phyloP scores from a whole-genome alignment of 2,797 vertebrate species.

The Phoxinus dragarum region DNA sequence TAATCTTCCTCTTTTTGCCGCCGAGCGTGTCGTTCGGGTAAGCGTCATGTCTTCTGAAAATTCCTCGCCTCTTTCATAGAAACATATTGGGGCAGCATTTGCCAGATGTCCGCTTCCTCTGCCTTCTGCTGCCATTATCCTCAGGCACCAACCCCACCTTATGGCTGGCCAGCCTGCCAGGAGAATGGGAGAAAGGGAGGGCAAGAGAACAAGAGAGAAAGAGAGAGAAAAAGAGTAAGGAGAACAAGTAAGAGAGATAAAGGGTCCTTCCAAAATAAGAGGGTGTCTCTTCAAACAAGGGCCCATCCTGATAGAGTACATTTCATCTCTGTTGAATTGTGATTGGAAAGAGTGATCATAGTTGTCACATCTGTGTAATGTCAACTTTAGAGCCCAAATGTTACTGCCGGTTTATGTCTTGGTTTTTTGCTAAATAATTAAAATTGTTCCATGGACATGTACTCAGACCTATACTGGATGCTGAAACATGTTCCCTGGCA shows the following conservation, averaged over 20 bases:
- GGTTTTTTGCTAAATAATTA: constrained; percentile 50
- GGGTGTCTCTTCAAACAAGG: constrained; percentile 78
- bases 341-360: constrained; percentile 4
- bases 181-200: constrained; percentile 63
- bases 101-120: constrained; percentile 98
- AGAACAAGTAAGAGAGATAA: constrained; percentile 18
- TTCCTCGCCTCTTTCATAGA: constrained; percentile 98
- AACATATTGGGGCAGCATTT: constrained; percentile 99
- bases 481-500: background rate
- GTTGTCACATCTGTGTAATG: constrained; percentile 4
- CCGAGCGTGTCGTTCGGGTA: constrained; percentile 89
- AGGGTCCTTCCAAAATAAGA: constrained; percentile 76
- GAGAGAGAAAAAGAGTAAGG: constrained; percentile 10
- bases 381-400: constrained; percentile 13
- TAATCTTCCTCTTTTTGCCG: constrained; percentile 87
- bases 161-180: constrained; percentile 92
- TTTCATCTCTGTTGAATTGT: constrained; percentile 20
- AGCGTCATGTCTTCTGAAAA: constrained; percentile 92
- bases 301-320: constrained; percentile 64
- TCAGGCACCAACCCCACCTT: constrained; percentile 94
- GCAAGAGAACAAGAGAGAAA: constrained; percentile 41
- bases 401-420: constrained; percentile 43
- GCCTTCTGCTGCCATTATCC: constrained; percentile 99
- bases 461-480: background rate
- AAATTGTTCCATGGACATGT: constrained; percentile 46